Evolutionary conservation across 2,888 invertebrate species (phyloP), one percentile per base, ranked within the genome.

Genomic region (Eupithecia exiguata): DNA sequence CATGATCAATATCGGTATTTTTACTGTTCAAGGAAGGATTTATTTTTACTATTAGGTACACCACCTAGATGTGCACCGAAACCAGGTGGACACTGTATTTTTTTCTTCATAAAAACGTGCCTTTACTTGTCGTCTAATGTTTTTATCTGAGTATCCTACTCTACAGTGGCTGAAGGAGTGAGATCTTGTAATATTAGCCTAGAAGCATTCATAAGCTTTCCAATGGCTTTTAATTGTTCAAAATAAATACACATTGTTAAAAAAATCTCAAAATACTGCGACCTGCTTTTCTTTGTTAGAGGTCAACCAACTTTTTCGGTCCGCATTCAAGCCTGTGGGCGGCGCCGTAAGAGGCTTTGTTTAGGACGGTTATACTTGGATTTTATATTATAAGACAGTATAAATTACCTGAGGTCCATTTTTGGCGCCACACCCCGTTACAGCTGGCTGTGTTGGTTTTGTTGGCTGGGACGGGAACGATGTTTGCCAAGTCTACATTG

Each of bases 401-500:
- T 70, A 16, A 69, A 62, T 58, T 90, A 95, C 95, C 89, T 95
- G 96, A 70, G 95, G 95, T n/a, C 97, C 97, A 89, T 97, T 98
- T 87, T 97, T 97, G 7, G 96, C 95, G 4, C 98, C 98, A 85
- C 98, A 98, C 1, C 91, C 90, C 71, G 91, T 92, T 1, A 87
- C 86, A 63, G 86, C 86, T 68, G 90, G 92, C 58, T 85, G 88
- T 36, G 85, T 71, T 38, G 87, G 87, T 68, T 83, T 77, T 58
- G 79, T 72, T 25, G 85, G 80, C 68, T 79, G 67, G 30, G 82
- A 73, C 65, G 86, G 83, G 35, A 46, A 74, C 21, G 91, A 87
- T 63, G 95, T 95, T 10, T 95, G 94, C 95, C 95, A 95, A 16
- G 93, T 89, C 94, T 92, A 30, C 30, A 30, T 30, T 3, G 4